Conservation (phyloP, 2,113 vertebrate species). For the Ceratotherium simum region DNA sequence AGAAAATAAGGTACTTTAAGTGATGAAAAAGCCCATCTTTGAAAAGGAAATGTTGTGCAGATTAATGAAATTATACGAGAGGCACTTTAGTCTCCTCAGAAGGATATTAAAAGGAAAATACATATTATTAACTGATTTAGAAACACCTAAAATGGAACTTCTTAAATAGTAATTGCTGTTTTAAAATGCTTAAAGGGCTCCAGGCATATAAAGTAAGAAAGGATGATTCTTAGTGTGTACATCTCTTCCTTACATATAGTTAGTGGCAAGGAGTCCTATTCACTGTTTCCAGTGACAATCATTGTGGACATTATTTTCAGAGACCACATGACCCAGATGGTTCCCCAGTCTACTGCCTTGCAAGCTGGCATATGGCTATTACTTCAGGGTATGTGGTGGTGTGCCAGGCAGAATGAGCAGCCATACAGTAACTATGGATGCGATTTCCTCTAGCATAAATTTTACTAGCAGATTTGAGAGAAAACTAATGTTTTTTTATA, state of each 20-base stretch:
- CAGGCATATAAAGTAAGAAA: not conserved
- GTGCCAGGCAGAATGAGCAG: rapidly evolving
- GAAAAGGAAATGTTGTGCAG: conserved; percentile 62
- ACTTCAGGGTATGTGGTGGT: not conserved
- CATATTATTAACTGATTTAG: conserved; percentile 68
- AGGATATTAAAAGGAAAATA: conserved; percentile 74
- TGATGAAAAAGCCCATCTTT: conserved; percentile 64
- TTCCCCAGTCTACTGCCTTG: rapidly evolving
- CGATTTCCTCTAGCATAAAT: not conserved
- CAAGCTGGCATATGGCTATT: rapidly evolving
- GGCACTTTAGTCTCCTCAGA: conserved; percentile 62
- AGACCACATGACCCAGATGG: rapidly evolving
- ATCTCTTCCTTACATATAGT: not conserved
- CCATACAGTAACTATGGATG: rapidly evolving
- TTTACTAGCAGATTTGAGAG: conserved; percentile 27
- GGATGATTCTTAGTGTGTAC: not conserved
- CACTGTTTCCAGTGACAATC: not conserved
- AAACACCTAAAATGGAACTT: conserved; percentile 69
- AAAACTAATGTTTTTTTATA: conserved; percentile 11
- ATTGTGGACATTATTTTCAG: not conserved
- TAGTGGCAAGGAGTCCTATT: not conserved
- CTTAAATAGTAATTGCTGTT: conserved; percentile 62
- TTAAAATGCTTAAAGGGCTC: conserved; percentile 53
- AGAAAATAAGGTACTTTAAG: conserved; percentile 61
- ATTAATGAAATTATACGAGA: conserved; percentile 75